Base-by-base conservation (phyloP, 2,797 vertebrate species). In the Poecilia picta region DNA sequence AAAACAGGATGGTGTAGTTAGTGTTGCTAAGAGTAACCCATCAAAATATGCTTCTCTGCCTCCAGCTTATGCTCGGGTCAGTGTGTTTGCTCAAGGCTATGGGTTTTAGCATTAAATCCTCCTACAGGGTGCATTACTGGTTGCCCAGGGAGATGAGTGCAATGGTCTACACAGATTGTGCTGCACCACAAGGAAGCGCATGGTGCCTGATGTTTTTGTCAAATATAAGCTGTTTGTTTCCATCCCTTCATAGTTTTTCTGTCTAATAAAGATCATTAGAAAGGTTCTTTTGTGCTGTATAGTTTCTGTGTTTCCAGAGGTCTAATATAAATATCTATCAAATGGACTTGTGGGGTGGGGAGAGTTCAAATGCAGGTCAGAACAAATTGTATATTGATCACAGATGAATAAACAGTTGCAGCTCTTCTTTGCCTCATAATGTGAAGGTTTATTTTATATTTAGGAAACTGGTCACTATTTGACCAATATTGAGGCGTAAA, bases 101-200 rank as follows among this genome's bases (percentile, higher is more conserved):
- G 45, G 79, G 83, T 85, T 91, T 88, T 75, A 84, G 77, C 78
- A 82, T 86, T 83, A 88, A 90, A 85, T 82, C 84, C 76, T 88
- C 80, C 87, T 83, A 78, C 84, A 81, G 84, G 80, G 73, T 81
- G 78, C 87, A 84, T 79, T 79, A 84, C 74, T 81, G 81, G 88
- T 89, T 92, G 80, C 89, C 83, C 72, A 74, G 77, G 73, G 90
- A 87, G 78, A 91, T 31, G 8, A 45, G 78, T 59, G 76, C 43
- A 39, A 72, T 33, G 36, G 64, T 82, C 53, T n/a, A 5, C 12
- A 15, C 12, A 75, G 75, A n/a, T 71, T 74, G 49, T 46, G 47
- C 36, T 46, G 20, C 23, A 77, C 31, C n/a, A 57, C 0, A 39
- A 80, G 82, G 49, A 75, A 43, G 75, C 0, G 64, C 36, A 78